Conservation (phyloP, 2,113 vertebrate species). For the Toxotes jaculatrix region DNA sequence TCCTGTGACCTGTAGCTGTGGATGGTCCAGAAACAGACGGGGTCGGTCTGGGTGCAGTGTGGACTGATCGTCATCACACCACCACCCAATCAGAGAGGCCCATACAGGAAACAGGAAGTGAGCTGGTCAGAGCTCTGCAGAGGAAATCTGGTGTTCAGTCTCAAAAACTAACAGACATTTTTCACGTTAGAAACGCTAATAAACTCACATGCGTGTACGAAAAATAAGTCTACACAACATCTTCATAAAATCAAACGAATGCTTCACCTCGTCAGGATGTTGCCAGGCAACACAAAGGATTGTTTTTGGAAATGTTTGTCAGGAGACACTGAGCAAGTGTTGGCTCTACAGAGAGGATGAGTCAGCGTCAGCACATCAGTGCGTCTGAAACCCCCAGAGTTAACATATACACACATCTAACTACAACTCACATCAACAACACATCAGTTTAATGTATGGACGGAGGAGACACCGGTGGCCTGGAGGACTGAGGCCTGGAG, state of each 20-base stretch:
- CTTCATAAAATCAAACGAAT: not conserved
- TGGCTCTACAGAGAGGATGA: not conserved
- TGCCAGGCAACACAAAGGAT: conserved; percentile 15
- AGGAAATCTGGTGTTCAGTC: not conserved
- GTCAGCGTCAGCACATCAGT: not conserved
- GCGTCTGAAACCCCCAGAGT: too few species aligned
- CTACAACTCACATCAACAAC: too few species aligned
- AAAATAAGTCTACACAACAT: conserved; percentile 19
- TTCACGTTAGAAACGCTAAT: conserved; percentile 18
- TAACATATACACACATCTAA: too few species aligned
- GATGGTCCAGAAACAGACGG: not conserved
- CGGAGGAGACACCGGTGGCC: too few species aligned
- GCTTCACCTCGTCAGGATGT: not conserved
- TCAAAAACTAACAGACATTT: not conserved
- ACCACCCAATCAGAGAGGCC: too few species aligned
- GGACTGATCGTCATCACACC: not conserved
- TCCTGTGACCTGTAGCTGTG: too few species aligned
- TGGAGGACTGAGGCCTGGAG: too few species aligned
- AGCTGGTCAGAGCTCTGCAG: not conserved
- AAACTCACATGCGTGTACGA: conserved; percentile 37
- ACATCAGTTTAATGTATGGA: too few species aligned
- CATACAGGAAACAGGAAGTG: not conserved
- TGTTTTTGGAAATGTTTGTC: not conserved
- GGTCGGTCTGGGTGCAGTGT: not conserved
- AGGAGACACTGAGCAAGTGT: not conserved